Evolutionary conservation across 2,113 vertebrate genomes (phyloP).

Genomic region (Phodopus roborovskii): DNA sequence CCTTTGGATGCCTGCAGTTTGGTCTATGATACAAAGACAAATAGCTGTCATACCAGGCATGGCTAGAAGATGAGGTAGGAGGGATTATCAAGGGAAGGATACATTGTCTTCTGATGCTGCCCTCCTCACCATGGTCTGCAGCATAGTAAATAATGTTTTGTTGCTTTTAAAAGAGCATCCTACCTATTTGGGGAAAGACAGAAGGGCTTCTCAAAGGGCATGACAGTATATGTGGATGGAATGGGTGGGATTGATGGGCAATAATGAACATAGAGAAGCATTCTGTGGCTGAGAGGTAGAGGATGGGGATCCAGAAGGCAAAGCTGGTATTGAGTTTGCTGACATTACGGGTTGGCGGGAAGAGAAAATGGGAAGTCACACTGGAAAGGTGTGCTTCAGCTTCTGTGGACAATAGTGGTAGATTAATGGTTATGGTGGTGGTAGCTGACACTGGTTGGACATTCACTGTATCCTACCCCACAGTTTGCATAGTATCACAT

Average conservation of each 20-base stretch:
- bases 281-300: neutral
- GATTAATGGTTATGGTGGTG: neutral
- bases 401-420: neutral
- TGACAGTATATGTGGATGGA: neutral
- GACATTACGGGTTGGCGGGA: neutral
- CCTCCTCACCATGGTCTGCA: neutral
- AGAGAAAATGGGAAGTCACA: neutral
- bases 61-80: neutral
- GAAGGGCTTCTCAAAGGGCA: constrained; percentile 20
- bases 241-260: neutral
- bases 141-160: neutral
- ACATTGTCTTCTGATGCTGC: neutral
- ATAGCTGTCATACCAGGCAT: neutral
- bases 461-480: neutral
- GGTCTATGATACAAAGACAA: neutral
- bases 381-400: neutral
- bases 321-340: neutral
- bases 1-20: neutral
- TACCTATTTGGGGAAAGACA: neutral
- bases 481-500: neutral
- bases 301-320: neutral
- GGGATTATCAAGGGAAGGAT: neutral
- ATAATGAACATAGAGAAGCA: neutral
- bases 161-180: neutral
- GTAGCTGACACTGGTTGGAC: neutral